Evolutionary conservation across 1,140 invertebrate species (phyloP).

Genomic region (Trichogramma pretiosum): DNA sequence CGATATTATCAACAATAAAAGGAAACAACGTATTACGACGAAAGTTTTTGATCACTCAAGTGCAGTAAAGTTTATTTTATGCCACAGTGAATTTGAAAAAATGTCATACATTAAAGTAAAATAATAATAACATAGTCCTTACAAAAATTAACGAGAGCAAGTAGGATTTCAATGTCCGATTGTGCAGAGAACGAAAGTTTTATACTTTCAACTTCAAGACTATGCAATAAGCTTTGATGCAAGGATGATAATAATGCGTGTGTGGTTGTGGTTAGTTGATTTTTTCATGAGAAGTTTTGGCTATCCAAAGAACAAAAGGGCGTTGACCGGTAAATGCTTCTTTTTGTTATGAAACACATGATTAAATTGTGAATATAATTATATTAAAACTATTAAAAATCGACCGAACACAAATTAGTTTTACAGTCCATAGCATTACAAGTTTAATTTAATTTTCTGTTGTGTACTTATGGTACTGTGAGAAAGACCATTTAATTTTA

Average conservation of each 20-base stretch:
- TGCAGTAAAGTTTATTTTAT: neutral
- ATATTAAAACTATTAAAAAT: too few relatives aligned
- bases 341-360: neutral
- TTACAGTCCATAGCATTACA: too few relatives aligned
- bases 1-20: too few relatives aligned
- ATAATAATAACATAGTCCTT: too few relatives aligned
- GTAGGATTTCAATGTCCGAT: neutral
- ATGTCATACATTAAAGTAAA: too few relatives aligned
- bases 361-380: neutral
- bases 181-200: constrained; percentile 23
- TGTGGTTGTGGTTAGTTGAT: neutral
- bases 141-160: neutral
- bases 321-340: neutral
- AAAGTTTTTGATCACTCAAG: constrained; percentile 3
- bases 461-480: too few relatives aligned
- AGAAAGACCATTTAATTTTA: too few relatives aligned
- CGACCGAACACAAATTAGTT: too few relatives aligned
- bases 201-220: constrained; percentile 20
- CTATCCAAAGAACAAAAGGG: too few relatives aligned
- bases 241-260: neutral
- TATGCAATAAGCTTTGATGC: neutral
- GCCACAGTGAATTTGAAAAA: neutral
- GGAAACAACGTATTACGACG: too few relatives aligned
- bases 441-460: too few relatives aligned
- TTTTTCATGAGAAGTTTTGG: too few relatives aligned